Evolutionary conservation across 2,797 vertebrate species (phyloP).

Genomic region (Loris lydekkerianus): DNA sequence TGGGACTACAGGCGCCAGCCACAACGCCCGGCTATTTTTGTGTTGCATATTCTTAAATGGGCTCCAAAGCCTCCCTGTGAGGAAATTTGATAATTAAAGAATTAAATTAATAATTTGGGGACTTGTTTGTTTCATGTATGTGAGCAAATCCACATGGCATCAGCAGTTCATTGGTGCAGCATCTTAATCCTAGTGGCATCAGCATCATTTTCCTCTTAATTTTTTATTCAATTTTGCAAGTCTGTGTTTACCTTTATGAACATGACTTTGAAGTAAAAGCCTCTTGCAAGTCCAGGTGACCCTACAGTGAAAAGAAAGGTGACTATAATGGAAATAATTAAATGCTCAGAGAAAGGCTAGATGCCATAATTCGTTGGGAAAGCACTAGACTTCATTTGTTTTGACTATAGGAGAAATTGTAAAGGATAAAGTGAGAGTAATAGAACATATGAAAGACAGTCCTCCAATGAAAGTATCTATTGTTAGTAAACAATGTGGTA

Average conservation of each 20-base stretch:
- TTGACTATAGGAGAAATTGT: background rate
- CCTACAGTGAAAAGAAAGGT: background rate
- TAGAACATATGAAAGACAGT: background rate
- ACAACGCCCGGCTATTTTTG: too few species aligned
- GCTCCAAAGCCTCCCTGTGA: background rate
- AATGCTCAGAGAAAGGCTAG: background rate
- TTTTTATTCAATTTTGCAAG: background rate
- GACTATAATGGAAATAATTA: background rate
- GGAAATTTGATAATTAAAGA: background rate
- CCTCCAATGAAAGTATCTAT: background rate
- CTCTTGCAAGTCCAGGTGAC: background rate
- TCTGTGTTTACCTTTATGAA: background rate
- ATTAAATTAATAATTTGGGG: background rate
- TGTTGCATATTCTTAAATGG: background rate
- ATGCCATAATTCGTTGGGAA: background rate
- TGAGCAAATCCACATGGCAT: background rate
- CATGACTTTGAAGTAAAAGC: background rate
- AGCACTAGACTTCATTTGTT: background rate
- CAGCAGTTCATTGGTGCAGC: background rate
- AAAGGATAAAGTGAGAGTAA: background rate
- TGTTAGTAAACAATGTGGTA: background rate
- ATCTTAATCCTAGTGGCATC: background rate
- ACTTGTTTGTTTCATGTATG: background rate
- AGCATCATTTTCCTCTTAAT: background rate
- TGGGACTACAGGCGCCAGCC: too few species aligned